phyloP scores from a whole-genome alignment of 2,797 vertebrate genomes.

The Rhinoraja longicauda region DNA sequence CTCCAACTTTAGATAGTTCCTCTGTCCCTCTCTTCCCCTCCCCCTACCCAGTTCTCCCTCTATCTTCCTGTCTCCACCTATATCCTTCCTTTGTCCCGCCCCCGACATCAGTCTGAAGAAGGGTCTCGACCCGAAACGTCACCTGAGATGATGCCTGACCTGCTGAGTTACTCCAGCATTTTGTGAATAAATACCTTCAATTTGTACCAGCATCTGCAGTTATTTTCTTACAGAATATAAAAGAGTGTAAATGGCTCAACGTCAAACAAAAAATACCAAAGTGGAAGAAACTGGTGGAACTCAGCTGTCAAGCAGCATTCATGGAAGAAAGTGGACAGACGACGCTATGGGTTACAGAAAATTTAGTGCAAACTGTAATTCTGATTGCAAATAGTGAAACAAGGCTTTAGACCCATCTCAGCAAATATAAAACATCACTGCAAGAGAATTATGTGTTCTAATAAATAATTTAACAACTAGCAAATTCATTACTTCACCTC shows the following conservation, averaged over 20 bases:
- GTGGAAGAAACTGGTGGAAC: background rate
- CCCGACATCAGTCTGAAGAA: too few relatives aligned
- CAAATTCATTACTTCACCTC: background rate
- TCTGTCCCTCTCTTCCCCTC: too few relatives aligned
- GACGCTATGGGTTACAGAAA: background rate
- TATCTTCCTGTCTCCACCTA: too few relatives aligned
- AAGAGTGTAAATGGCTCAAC: background rate
- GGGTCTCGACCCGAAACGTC: too few relatives aligned
- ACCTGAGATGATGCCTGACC: too few relatives aligned
- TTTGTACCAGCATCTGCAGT: too few relatives aligned
- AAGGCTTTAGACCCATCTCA: background rate
- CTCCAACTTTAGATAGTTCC: too few relatives aligned
- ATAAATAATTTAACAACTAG: background rate
- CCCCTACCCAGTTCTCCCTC: too few relatives aligned
- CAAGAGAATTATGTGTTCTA: background rate
- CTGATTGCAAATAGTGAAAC: background rate
- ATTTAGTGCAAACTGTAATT: background rate
- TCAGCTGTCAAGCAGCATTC: background rate
- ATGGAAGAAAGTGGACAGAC: background rate
- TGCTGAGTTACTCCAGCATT: too few relatives aligned
- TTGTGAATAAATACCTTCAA: too few relatives aligned
- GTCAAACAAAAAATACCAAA: background rate
- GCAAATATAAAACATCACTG: background rate
- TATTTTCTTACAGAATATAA: too few relatives aligned
- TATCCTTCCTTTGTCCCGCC: too few relatives aligned